Evolutionary conservation across 1,140 invertebrate species (phyloP), one percentile per base, ranked within the genome.

Genomic region (Drosophila prosaltans): DNA sequence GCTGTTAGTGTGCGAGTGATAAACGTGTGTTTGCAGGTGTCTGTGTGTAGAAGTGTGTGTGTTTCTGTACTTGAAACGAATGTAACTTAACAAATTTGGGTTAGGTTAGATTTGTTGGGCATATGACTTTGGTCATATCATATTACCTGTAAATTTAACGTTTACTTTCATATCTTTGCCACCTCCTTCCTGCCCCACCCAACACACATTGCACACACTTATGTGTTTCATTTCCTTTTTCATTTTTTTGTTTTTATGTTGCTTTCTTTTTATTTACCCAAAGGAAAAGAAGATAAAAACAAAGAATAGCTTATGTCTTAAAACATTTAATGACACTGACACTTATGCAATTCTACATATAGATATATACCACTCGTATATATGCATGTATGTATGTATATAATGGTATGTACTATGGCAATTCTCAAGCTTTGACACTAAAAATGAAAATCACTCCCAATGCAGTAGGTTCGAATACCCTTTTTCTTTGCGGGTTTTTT

Each of bases 371-470:
- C 28, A 30, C 28, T 30, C 28, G 4, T 2, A 45, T 48, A 3
- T 58, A 32, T 60, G 8, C 73, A 11, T 8, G 30, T 66, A 21
- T 43, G 11, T 43, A 57, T 73, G 48, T 65, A 64, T 68, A 58
- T 64, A 43, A n/a, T 51, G 21, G 21, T 51, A 24, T 59, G 58
- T 74, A 30, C 28, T 30, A 64, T 65, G 69, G 28, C 0, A 30
- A 30, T 30, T 58, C 32, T 43, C 6, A 36, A 36, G 32, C 32
- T 36, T 36, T 7, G 39, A 57, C 57, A 66, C 68, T 65, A 62
- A 69, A 66, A 28, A 39, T 36, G 40, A 69, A 76, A 36, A 36
- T 36, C 3, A 16, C 16, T 16, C 16, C 16, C 16, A 16, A 16
- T 16, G 16, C 16, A 16, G 16, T 16, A 16, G 16, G 16, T 16